A percentile compares a stretch with the other conserved stretches of the same genome.
Evolutionary conservation across 2,888 invertebrate genomes (phyloP).

Genomic region (Amaurobius ferox): DNA sequence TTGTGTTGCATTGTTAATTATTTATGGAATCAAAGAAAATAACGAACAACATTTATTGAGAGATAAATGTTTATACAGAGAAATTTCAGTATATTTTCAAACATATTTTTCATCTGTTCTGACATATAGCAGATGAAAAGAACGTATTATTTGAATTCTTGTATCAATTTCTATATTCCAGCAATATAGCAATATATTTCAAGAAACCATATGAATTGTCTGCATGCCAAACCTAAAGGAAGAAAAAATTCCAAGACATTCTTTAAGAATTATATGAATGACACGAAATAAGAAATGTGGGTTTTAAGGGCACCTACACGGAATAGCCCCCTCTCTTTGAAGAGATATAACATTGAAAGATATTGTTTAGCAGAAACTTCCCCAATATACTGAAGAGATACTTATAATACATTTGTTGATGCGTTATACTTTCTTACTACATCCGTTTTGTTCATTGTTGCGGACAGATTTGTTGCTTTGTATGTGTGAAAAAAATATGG

Average conservation of each 20-base stretch:
- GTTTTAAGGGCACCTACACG: not conserved
- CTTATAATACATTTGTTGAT: slow-evolving; percentile 25
- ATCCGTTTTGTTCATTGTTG: slow-evolving; percentile 26
- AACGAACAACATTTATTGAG: too few relatives aligned
- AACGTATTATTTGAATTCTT: too few relatives aligned
- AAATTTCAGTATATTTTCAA: too few relatives aligned
- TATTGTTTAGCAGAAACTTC: slow-evolving; percentile 27
- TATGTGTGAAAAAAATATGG: slow-evolving; percentile 27
- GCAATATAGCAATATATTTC: too few relatives aligned
- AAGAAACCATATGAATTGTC: slow-evolving; percentile 4
- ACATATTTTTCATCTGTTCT: too few relatives aligned
- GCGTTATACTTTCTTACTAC: slow-evolving; percentile 22
- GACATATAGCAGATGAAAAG: too few relatives aligned
- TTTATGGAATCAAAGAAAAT: too few relatives aligned
- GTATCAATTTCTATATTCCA: too few relatives aligned
- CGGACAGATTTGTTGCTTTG: slow-evolving; percentile 40
- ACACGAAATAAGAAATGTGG: slow-evolving; percentile 15
- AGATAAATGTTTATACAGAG: too few relatives aligned
- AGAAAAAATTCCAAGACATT: slow-evolving; percentile 23
- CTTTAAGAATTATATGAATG: slow-evolving; percentile 17
- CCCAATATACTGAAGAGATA: slow-evolving; percentile 48
- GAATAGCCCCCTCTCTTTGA: slow-evolving; percentile 18
- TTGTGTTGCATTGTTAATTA: too few relatives aligned
- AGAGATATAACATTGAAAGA: slow-evolving; percentile 27
- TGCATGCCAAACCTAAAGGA: not conserved